Evolutionary conservation across 2,888 invertebrate species (phyloP).

Genomic region (Drosophila antonietae): DNA sequence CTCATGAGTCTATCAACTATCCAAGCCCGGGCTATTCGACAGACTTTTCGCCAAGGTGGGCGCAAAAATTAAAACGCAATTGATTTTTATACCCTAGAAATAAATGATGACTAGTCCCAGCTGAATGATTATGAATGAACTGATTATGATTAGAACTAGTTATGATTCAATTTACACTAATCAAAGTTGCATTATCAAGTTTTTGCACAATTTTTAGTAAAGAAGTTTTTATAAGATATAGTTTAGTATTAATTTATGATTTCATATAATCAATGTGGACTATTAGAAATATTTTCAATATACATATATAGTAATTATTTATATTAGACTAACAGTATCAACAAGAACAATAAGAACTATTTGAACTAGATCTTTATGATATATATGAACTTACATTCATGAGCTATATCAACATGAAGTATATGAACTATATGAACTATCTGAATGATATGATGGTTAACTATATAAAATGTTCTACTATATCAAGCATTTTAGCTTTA

Average conservation of each 20-base stretch:
- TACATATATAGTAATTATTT: too few relatives aligned
- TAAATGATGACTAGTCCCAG: not conserved
- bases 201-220: not conserved
- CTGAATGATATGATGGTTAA: too few relatives aligned
- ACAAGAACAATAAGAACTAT: too few relatives aligned
- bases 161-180: not conserved
- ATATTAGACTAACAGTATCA: too few relatives aligned
- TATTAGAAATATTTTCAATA: not conserved
- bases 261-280: not conserved
- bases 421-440: not conserved
- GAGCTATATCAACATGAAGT: not conserved
- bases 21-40: slow-evolving; percentile 16
- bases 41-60: slow-evolving; percentile 54
- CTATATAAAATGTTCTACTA: too few relatives aligned
- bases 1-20: slow-evolving; percentile 41
- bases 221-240: too few relatives aligned
- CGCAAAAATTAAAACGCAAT: slow-evolving; percentile 60
- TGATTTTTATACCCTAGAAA: slow-evolving; percentile 59
- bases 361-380: not conserved
- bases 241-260: not conserved
- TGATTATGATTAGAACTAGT: not conserved
- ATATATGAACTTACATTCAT: not conserved
- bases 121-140: not conserved
- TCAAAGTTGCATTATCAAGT: not conserved
- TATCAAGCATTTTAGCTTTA: too few relatives aligned